Evolutionary conservation across 2,888 invertebrate species (phyloP).

Genomic region (Pharmacophagus antenor): DNA sequence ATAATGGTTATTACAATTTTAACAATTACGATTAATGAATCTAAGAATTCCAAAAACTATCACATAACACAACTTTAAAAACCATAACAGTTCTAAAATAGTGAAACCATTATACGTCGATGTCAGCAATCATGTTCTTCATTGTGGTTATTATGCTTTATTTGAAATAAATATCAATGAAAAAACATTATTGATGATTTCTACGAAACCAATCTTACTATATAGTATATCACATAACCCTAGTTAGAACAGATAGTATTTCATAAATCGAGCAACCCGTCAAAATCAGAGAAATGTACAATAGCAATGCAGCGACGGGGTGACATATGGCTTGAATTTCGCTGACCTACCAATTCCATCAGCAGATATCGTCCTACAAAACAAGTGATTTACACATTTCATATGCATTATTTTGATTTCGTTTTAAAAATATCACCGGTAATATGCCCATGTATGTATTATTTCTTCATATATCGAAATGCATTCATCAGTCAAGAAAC

Average conservation of each 20-base stretch:
- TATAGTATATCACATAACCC: conserved; percentile 2
- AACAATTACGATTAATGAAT: too few relatives aligned
- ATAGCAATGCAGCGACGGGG: conserved; percentile 44
- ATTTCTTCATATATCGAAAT: too few relatives aligned
- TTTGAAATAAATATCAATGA: background rate
- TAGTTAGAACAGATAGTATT: conserved; percentile 24
- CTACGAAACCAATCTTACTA: conserved; percentile 2
- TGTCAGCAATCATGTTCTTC: too few relatives aligned
- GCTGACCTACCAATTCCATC: conserved; percentile 65
- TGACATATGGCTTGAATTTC: conserved; percentile 64
- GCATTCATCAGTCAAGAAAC: too few relatives aligned
- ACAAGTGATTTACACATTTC: conserved; percentile 25
- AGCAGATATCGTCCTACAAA: conserved; percentile 56
- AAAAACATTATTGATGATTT: background rate
- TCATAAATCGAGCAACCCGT: conserved; percentile 32
- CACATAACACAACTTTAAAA: too few relatives aligned
- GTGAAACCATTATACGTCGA: too few relatives aligned
- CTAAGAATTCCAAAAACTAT: too few relatives aligned
- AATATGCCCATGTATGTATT: too few relatives aligned
- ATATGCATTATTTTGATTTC: background rate
- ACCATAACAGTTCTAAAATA: too few relatives aligned
- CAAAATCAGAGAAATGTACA: conserved; percentile 45
- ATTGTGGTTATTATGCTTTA: background rate
- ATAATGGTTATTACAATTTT: too few relatives aligned
- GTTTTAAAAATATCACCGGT: too few relatives aligned